phyloP scores from a whole-genome alignment of 2,797 vertebrate species.

The Ateles fusciceps region DNA sequence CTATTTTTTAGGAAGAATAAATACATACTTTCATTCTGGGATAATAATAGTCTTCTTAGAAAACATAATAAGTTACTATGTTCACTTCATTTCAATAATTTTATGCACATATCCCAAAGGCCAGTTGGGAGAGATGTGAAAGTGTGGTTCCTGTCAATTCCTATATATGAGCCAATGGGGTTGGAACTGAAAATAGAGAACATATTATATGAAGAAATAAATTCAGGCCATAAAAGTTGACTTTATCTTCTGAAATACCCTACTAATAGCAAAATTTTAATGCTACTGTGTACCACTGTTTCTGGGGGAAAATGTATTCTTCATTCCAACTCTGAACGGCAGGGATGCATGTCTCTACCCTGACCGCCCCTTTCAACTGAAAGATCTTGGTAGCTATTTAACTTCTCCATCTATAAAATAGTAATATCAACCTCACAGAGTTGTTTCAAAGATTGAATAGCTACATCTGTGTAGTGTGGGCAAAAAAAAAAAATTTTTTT shows the following conservation, averaged over 20 bases:
- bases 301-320: not conserved
- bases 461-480: not conserved
- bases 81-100: not conserved
- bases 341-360: not conserved
- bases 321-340: not conserved
- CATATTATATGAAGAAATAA: not conserved
- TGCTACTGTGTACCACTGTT: not conserved
- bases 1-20: not conserved
- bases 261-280: not conserved
- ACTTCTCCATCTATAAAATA: conserved; percentile 6
- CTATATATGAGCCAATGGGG: not conserved
- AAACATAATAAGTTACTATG: not conserved
- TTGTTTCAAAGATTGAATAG: not conserved
- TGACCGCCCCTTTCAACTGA: not conserved
- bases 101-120: conserved; percentile 24
- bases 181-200: not conserved
- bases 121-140: not conserved
- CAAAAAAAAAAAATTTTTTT: not conserved
- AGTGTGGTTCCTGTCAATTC: not conserved
- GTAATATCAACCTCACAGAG: not conserved
- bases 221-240: not conserved
- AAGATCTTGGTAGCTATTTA: not conserved
- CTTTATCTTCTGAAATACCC: conserved; percentile 9
- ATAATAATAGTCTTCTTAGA: conserved; percentile 39
- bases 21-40: not conserved